These are phyloP conservation scores for Polyodon spathula DNA, from an alignment of 2,113 vertebrate species.

Conservation along the genomic window DNA sequence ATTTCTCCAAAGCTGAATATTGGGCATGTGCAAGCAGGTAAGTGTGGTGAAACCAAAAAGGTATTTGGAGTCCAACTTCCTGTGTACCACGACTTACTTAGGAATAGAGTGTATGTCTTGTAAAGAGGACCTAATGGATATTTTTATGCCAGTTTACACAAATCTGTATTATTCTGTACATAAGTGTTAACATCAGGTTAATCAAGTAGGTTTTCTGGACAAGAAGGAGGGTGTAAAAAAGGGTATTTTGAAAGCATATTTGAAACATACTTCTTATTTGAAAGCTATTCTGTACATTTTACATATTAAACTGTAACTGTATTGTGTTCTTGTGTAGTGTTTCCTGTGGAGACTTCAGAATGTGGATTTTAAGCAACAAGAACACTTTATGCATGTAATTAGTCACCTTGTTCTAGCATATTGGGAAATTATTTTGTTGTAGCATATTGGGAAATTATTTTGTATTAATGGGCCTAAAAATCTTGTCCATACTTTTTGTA, in stretches of 20 bases:
- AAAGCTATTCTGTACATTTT: not conserved
- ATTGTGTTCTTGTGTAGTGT: conserved; percentile 30
- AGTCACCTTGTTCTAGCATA: conserved; percentile 16
- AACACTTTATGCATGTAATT: conserved; percentile 36
- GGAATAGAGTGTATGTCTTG: not conserved
- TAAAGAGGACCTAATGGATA: not conserved
- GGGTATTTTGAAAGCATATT: not conserved
- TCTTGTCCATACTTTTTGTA: conserved; percentile 28
- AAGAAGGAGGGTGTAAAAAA: not conserved
- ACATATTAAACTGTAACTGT: conserved; percentile 23
- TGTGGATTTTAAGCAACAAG: conserved; percentile 23
- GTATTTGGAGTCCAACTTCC: not conserved
- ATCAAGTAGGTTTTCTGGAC: not conserved
- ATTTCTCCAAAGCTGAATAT: conserved; percentile 42
- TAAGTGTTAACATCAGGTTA: not conserved
- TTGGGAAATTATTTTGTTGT: no score
- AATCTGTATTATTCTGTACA: not conserved
- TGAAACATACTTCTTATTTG: not conserved
- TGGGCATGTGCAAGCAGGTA: conserved; percentile 28
- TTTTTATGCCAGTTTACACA: not conserved
- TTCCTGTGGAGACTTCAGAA: conserved; percentile 41
- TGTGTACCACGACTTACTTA: not conserved
- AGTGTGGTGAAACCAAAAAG: not conserved
- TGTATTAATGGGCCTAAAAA: conserved; percentile 20
- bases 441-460: no score